Conservation (phyloP, 2,113 vertebrate genomes). For the Labeo rohita region DNA sequence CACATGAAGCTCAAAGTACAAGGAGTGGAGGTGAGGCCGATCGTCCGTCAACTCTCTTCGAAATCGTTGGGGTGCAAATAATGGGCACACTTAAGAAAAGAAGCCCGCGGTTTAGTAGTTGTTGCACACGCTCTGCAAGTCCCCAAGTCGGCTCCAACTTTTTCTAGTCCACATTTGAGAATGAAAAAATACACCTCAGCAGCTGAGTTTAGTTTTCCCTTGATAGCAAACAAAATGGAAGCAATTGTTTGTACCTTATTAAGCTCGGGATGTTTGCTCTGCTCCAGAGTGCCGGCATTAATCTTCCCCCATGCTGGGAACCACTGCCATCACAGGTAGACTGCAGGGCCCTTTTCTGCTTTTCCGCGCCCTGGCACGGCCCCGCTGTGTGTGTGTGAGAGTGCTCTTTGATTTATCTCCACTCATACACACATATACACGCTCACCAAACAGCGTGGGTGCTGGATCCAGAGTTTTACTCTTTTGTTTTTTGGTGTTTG, state of each 20-base stretch:
- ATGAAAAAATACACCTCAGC: slow-evolving; percentile 58
- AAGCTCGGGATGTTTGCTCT: slow-evolving; percentile 82
- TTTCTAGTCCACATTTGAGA: slow-evolving; percentile 47
- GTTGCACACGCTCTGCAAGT: slow-evolving; percentile 10
- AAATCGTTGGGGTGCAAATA: slow-evolving; percentile 3
- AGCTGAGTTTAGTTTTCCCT: slow-evolving; percentile 80
- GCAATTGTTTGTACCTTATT: slow-evolving; percentile 86
- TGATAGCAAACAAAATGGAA: slow-evolving; percentile 78
- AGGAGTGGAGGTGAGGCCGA: slow-evolving; percentile 93
- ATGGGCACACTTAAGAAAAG: neutral
- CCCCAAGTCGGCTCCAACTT: slow-evolving; percentile 31
- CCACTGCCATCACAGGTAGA: slow-evolving; percentile 59
- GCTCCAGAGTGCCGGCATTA: slow-evolving; percentile 81
- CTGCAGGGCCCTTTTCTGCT: slow-evolving; percentile 50
- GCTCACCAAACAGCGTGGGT: slow-evolving; percentile 25
- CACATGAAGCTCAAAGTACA: slow-evolving; percentile 99
- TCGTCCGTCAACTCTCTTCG: neutral
- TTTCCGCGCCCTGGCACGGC: slow-evolving; percentile 54
- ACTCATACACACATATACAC: slow-evolving; percentile 37
- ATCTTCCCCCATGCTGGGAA: slow-evolving; percentile 74
- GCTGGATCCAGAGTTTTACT: slow-evolving; percentile 15
- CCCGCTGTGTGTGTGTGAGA: slow-evolving; percentile 33
- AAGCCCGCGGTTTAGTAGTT: neutral
- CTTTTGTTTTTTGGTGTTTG: slow-evolving; percentile 29
- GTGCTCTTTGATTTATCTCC: slow-evolving; percentile 53